A percentile compares a stretch with the other conserved stretches of the same genome.
These are phyloP conservation scores for Oxystoma pomonae DNA, from an alignment of 2,888 invertebrate genomes.

Conservation along the genomic window DNA sequence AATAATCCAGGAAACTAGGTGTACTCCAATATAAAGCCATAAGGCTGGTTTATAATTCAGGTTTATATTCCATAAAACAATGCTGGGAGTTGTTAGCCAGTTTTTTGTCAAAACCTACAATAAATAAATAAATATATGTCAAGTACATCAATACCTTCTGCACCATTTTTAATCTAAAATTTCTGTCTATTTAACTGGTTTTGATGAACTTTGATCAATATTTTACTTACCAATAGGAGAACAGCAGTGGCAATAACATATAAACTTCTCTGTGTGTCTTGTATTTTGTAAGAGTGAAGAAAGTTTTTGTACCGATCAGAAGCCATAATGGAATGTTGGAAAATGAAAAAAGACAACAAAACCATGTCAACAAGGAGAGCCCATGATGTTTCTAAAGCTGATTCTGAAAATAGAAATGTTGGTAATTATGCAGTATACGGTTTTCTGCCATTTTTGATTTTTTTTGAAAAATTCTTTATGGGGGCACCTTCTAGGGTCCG, in stretches of 20 bases:
- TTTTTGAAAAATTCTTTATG: no score
- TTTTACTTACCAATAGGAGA: slow-evolving; percentile 49
- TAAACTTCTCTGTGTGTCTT: slow-evolving; percentile 48
- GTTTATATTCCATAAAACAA: slow-evolving; percentile 55
- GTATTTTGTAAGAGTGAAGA: slow-evolving; percentile 45
- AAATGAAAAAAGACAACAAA: slow-evolving; percentile 52
- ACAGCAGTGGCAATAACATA: slow-evolving; percentile 50
- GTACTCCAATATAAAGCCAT: slow-evolving; percentile 50
- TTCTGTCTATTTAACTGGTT: neutral
- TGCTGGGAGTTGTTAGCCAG: slow-evolving; percentile 51
- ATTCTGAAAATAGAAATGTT: slow-evolving; percentile 33
- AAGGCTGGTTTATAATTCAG: slow-evolving; percentile 48
- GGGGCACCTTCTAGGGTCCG: no score
- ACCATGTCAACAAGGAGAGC: slow-evolving; percentile 47
- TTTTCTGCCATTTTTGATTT: no score
- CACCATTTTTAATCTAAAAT: slow-evolving; percentile 7
- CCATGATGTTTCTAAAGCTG: slow-evolving; percentile 46
- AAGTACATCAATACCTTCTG: neutral
- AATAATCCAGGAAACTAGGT: slow-evolving; percentile 53
- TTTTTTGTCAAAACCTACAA: slow-evolving; percentile 49
- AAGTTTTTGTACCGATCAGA: slow-evolving; percentile 47
- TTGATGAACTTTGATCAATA: neutral
- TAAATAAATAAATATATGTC: slow-evolving; percentile 3
- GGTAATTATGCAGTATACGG: no score
- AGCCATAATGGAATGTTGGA: slow-evolving; percentile 58